A percentile compares a stretch with the other conserved stretches of the same genome.
Evolutionary conservation across 2,113 vertebrate genomes (phyloP).

Genomic region (Balaenoptera acutorostrata): DNA sequence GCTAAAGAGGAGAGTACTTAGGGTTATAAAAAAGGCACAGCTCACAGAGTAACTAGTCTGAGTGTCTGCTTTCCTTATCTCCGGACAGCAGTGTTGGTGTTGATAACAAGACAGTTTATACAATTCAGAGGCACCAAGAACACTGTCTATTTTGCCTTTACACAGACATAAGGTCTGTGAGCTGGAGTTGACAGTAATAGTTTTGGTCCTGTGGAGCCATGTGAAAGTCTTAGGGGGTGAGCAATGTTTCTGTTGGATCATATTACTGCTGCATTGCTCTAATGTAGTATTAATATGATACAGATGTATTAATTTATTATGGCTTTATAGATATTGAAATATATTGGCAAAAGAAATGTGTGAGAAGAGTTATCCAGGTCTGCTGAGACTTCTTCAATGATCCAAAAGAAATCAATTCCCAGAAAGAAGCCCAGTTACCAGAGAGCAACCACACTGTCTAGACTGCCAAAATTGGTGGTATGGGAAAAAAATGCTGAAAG

Average conservation of each 20-base stretch:
- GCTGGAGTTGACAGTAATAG: slow-evolving; percentile 45
- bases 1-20: not conserved
- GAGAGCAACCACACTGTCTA: slow-evolving; percentile 49
- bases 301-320: slow-evolving; percentile 70
- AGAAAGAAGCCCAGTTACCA: slow-evolving; percentile 61
- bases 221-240: slow-evolving; percentile 41
- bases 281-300: slow-evolving; percentile 53
- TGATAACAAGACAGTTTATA: slow-evolving; percentile 51
- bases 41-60: slow-evolving; percentile 28
- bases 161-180: slow-evolving; percentile 33
- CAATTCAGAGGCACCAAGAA: not conserved
- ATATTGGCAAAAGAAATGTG: slow-evolving; percentile 48
- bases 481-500: slow-evolving; percentile 50
- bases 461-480: slow-evolving; percentile 52
- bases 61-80: slow-evolving; percentile 66
- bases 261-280: slow-evolving; percentile 21
- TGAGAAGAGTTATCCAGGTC: slow-evolving; percentile 33
- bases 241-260: slow-evolving; percentile 47
- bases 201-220: slow-evolving; percentile 49
- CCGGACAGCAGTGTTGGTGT: not conserved
- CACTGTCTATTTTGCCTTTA: slow-evolving; percentile 11
- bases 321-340: slow-evolving; percentile 51
- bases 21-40: not conserved
- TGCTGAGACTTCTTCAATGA: slow-evolving; percentile 56
- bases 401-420: slow-evolving; percentile 49